phyloP scores from a whole-genome alignment of 2,888 invertebrate genomes.

The Drosophila koepferae region DNA sequence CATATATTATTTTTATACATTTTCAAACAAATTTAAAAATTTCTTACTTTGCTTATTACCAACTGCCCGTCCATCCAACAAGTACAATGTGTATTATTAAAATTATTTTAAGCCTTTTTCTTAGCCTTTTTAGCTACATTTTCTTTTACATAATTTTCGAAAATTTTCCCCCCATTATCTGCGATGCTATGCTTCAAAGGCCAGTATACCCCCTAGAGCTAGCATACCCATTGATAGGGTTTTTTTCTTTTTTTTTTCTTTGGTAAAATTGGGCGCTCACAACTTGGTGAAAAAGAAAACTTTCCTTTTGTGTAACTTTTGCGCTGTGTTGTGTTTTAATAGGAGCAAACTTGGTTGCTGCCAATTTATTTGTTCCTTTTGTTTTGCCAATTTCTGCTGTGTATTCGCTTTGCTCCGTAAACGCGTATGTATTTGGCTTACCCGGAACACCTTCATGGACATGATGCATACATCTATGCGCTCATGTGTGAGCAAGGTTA shows the following conservation, averaged over 20 bases:
- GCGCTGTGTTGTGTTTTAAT: constrained; percentile 76
- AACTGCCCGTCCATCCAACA: background rate
- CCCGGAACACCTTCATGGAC: background rate
- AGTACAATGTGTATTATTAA: background rate
- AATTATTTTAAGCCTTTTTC: background rate
- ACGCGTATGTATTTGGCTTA: background rate
- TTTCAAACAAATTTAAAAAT: background rate
- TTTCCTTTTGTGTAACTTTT: constrained; percentile 76
- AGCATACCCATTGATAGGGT: constrained; percentile 27
- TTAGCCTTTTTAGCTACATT: background rate
- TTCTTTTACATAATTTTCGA: background rate
- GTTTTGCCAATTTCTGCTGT: constrained; percentile 43
- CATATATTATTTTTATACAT: background rate
- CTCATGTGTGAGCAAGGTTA: constrained; percentile 19
- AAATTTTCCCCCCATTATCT: background rate
- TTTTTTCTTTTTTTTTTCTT: background rate
- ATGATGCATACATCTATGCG: background rate
- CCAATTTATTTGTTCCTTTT: constrained; percentile 66
- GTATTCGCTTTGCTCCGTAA: constrained; percentile 2
- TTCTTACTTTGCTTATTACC: no score
- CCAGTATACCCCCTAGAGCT: background rate
- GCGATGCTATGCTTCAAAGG: background rate
- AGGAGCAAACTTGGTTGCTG: constrained; percentile 69
- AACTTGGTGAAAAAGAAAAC: constrained; percentile 67
- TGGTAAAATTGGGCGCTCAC: constrained; percentile 12